Conservation (phyloP, 2,113 vertebrate genomes). For the Sylvilagus bachmani region DNA sequence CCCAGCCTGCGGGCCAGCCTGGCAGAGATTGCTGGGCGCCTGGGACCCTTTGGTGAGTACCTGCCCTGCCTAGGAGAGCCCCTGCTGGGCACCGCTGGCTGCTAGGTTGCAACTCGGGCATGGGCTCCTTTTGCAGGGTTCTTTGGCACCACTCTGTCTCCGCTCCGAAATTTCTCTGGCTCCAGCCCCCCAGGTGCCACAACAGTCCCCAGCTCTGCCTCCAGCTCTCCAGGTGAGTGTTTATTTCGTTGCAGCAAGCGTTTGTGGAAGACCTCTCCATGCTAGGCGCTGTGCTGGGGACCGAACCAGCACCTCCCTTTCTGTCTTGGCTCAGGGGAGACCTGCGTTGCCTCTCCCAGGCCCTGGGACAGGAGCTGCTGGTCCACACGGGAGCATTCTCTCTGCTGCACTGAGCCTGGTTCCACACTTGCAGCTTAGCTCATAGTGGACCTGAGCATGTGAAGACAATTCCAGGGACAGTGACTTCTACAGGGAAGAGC, state of each 20-base stretch:
- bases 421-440: constrained; percentile 31
- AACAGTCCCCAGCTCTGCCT: not conserved
- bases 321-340: not conserved
- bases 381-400: not conserved
- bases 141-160: constrained; percentile 79
- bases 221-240: constrained; percentile 71
- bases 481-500: constrained; percentile 26
- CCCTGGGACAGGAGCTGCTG: not conserved
- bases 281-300: not conserved
- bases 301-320: not conserved
- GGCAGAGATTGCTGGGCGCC: constrained; percentile 80
- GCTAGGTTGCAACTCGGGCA: constrained; percentile 6
- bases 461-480: not conserved
- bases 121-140: constrained; percentile 75
- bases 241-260: not conserved
- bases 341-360: not conserved
- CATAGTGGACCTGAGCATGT: not conserved
- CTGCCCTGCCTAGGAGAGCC: not conserved
- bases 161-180: constrained; percentile 75
- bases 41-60: constrained; percentile 83
- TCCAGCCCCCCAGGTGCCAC: not conserved
- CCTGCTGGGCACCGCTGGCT: not conserved
- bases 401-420: not conserved
- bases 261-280: not conserved
- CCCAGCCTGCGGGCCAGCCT: constrained; percentile 81